Conservation (phyloP, 2,888 invertebrate genomes). For the Idaea aversata region DNA sequence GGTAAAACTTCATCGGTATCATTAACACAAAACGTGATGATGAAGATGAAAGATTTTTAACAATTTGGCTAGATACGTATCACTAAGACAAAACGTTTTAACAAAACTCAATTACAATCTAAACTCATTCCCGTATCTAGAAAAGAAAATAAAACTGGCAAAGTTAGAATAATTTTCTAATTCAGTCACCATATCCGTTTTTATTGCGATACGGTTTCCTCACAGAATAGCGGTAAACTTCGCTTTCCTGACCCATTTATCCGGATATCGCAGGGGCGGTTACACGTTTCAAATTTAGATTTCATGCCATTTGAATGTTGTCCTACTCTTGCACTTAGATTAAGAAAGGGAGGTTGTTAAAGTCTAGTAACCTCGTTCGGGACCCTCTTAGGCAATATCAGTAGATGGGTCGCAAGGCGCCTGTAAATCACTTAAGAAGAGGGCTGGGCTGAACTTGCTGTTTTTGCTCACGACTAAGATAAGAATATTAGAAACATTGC, state of each 20-base stretch:
- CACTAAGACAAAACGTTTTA: neutral
- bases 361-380: slow-evolving; percentile 61
- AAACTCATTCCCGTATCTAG: slow-evolving; percentile 24
- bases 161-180: slow-evolving; percentile 65
- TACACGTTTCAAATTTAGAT: slow-evolving; percentile 64
- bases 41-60: no score
- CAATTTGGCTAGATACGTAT: no score
- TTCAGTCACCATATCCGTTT: slow-evolving; percentile 59
- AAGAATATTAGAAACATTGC: slow-evolving; percentile 61
- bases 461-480: slow-evolving; percentile 65
- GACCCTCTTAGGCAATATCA: slow-evolving; percentile 28
- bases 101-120: slow-evolving; percentile 10
- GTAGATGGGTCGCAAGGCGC: slow-evolving; percentile 60
- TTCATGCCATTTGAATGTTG: slow-evolving; percentile 47
- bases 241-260: slow-evolving; percentile 79
- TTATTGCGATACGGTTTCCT: slow-evolving; percentile 70
- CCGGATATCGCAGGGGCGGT: slow-evolving; percentile 63
- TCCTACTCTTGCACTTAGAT: slow-evolving; percentile 47
- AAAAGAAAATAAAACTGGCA: slow-evolving; percentile 29
- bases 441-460: slow-evolving; percentile 55
- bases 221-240: slow-evolving; percentile 72
- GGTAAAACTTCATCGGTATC: no score
- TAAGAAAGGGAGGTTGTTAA: slow-evolving; percentile 46
- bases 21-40: no score
- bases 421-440: slow-evolving; percentile 75